phyloP scores from a whole-genome alignment of 2,113 vertebrate species.

The Alethe castanea region DNA sequence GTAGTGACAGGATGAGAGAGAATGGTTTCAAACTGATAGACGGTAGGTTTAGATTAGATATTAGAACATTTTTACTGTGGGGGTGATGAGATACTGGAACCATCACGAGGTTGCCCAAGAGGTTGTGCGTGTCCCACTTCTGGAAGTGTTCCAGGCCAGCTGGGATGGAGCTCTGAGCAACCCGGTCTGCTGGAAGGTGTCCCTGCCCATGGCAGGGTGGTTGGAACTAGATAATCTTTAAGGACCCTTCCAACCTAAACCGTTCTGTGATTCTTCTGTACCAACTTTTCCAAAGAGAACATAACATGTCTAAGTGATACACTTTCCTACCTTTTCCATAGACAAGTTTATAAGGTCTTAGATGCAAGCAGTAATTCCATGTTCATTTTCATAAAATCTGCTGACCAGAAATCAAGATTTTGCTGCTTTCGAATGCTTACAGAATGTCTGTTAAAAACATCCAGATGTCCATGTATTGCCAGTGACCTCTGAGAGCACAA shows the following conservation, averaged over 20 bases:
- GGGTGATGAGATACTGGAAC: neutral
- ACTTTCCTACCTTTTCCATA: neutral
- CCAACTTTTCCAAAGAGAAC: neutral
- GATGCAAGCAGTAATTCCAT: neutral
- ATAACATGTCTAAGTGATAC: neutral
- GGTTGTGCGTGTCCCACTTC: neutral
- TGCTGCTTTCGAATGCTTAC: neutral
- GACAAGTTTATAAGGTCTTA: neutral
- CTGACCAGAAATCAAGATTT: neutral
- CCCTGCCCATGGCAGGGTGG: neutral
- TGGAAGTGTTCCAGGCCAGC: neutral
- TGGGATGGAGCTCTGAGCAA: neutral
- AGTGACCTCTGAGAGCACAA: neutral
- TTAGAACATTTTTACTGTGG: neutral
- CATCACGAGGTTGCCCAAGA: rapidly evolving
- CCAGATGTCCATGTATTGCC: neutral
- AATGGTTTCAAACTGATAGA: neutral
- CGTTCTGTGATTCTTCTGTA: neutral
- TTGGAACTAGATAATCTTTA: neutral
- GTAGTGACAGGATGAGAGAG: neutral
- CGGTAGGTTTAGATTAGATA: neutral
- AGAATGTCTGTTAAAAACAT: neutral
- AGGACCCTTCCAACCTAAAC: neutral
- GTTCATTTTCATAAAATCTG: neutral
- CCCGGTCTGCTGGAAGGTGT: neutral